Base-by-base conservation (phyloP, 1,140 invertebrate species). In the Eurosta solidaginis region DNA sequence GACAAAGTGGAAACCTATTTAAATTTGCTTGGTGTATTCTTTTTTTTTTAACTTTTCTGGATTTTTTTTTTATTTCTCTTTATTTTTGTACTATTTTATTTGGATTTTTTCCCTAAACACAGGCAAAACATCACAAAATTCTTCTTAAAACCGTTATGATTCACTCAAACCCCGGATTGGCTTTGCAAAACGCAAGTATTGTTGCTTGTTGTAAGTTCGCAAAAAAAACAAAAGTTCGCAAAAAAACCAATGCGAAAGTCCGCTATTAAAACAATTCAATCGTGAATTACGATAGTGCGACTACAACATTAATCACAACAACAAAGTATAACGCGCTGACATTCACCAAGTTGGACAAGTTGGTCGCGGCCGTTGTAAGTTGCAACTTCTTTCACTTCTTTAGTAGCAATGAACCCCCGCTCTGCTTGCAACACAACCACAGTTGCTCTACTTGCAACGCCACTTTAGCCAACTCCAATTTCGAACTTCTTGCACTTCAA, bases 221-320 rank as follows among this genome's bases (percentile, higher is more conserved):
- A 59, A 68, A 29, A 68, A 54, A 54, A 68, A 68, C 59, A 68
- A 40, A 40, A 3, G 6, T n/a, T n/a, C n/a, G n/a, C n/a, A n/a
- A n/a, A n/a, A 20, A 68, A 40, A 68, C 36, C 17, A 68, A 68
- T 40, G 59, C n/a, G 59, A 68, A 59, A 29, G 27, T 54, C 54
- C 27, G 59, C 59, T 20, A 40, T 36, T 36, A 68, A 68, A 68
- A 68, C 33, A 68, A 68, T 36, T 68, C 33, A 68, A 68, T 14
- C 59, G n/a, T 68, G 59, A 68, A 68, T 68, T 68, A 40, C 59
- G 59, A 68, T 68, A 68, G 59, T 68, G 59, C n/a, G 33, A 68
- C 59, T 40, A 22, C 29, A 68, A 40, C 27, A 68, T 20, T 36
- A 68, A 22, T 25, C 10, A 27, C 25, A 54, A 20, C 50, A 52